A percentile compares a stretch with the other conserved stretches of the same genome.
Conservation (phyloP, 1,140 invertebrate species). For the Meloidogyne hapla region DNA sequence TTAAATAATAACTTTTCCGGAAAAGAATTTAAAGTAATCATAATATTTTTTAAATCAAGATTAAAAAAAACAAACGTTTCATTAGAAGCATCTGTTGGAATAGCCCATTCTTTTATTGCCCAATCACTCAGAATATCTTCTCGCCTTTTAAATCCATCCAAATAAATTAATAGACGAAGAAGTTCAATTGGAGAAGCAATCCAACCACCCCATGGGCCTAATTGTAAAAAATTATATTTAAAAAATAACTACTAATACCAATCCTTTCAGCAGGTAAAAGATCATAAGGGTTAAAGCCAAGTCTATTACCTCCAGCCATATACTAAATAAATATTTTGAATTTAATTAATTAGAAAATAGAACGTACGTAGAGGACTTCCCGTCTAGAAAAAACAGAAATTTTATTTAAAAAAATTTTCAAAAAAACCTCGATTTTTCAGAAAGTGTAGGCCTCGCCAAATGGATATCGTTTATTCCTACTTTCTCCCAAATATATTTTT, state of each 20-base stretch:
- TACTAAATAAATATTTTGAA: conserved; percentile 32
- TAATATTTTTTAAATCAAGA: not conserved
- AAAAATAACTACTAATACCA: not conserved
- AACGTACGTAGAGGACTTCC: conserved; percentile 57
- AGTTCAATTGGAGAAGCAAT: conserved; percentile 63
- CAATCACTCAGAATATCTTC: conserved; percentile 49
- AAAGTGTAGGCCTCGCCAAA: conserved; percentile 55
- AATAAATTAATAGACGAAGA: conserved; percentile 52
- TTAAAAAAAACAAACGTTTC: conserved; percentile 53
- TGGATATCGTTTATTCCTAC: conserved; percentile 58
- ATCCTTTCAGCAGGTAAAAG: conserved; percentile 58
- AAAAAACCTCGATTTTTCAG: conserved; percentile 55
- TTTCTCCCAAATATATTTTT: conserved; percentile 55
- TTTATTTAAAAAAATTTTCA: not conserved
- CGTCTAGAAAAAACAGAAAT: conserved; percentile 39
- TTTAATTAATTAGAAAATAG: too few relatives aligned
- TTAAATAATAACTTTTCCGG: too few relatives aligned
- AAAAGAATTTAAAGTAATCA: not conserved
- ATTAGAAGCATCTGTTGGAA: conserved; percentile 57
- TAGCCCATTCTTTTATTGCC: conserved; percentile 52
- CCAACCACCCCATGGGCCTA: conserved; percentile 63
- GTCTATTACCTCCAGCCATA: conserved; percentile 55
- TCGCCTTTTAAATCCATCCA: conserved; percentile 54
- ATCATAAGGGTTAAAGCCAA: conserved; percentile 62
- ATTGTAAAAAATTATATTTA: not conserved